phyloP scores from a whole-genome alignment of 2,113 vertebrate species.

The Cottus gobio region DNA sequence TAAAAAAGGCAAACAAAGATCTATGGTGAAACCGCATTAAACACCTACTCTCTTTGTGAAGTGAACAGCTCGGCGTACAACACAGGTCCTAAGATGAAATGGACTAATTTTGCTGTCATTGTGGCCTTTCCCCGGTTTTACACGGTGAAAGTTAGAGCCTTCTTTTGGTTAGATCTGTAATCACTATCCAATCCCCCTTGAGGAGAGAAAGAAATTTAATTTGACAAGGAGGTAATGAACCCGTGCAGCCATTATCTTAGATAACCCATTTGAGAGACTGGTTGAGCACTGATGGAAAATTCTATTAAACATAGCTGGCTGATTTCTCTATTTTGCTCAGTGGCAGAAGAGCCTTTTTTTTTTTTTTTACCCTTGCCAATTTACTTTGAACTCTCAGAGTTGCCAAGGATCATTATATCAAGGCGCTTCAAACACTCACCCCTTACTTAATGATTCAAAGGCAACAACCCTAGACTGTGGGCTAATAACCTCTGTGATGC shows the following conservation, averaged over 20 bases:
- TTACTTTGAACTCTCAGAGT: slow-evolving; percentile 84
- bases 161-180: slow-evolving; percentile 82
- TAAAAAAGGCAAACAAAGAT: slow-evolving; percentile 9
- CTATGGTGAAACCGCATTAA: neutral
- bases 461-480: slow-evolving; percentile 72
- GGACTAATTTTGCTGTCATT: slow-evolving; percentile 58
- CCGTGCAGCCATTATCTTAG: slow-evolving; percentile 85
- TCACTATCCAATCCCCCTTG: slow-evolving; percentile 82
- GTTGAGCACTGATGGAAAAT: slow-evolving; percentile 85
- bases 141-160: slow-evolving; percentile 57
- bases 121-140: slow-evolving; percentile 34
- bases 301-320: slow-evolving; percentile 86
- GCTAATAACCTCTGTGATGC: slow-evolving; percentile 76
- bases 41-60: slow-evolving; percentile 26
- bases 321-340: slow-evolving; percentile 85
- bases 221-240: slow-evolving; percentile 88
- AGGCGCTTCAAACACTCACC: slow-evolving; percentile 80
- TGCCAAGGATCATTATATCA: slow-evolving; percentile 83
- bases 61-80: slow-evolving; percentile 34
- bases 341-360: slow-evolving; percentile 65
- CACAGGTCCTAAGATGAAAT: slow-evolving; percentile 57
- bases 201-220: slow-evolving; percentile 85
- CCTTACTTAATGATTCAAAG: slow-evolving; percentile 82
- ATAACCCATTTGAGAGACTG: slow-evolving; percentile 84
- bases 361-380: slow-evolving; percentile 78